Base-by-base conservation (phyloP, 2,888 invertebrate genomes). In the Lobophora halterata region DNA sequence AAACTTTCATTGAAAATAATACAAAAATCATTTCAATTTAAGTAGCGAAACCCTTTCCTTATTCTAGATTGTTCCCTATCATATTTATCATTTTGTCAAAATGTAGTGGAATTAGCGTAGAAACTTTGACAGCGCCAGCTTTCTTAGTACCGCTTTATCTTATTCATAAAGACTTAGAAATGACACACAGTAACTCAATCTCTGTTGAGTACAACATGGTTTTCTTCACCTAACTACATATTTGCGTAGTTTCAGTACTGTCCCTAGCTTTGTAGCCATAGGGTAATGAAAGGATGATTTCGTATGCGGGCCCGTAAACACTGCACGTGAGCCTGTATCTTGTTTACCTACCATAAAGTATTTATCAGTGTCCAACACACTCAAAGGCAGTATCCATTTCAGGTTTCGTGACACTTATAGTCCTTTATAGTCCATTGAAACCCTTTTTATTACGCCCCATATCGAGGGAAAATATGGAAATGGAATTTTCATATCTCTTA, bases 231-330 rank as follows among this genome's bases (percentile, higher is more conserved):
- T 21, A 2, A 27, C 27, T 14, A 27, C 27, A 29, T 34, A 35
- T 41, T 43, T 43, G 37, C 26, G 29, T 18, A 36, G 36, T 42
- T 32, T 33, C 36, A 26, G 21, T 14, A 28, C 4, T 18, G 19
- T 7, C 20, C 28, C 20, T n/a, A n/a, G 31, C 42, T 36, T 38
- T 52, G 50, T 55, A 52, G 53, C 41, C 46, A 49, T 44, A 40
- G 44, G 48, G 49, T 62, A 62, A 65, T 64, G 56, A 58, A 59
- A 53, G 46, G 55, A 46, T 61, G 53, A 61, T 65, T 53, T 61
- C 61, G 52, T 52, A 67, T 67, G 59, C 61, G 61, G 66, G 65
- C 32, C 16, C 33, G 58, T 50, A 61, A 63, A 61, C 45, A 65
- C 36, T 11, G 38, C 30, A 39, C 21, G 44, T 40, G 34, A 33